These are phyloP conservation scores for Myocastor coypus DNA, from an alignment of 2,113 vertebrate genomes.

Conservation along the genomic window DNA sequence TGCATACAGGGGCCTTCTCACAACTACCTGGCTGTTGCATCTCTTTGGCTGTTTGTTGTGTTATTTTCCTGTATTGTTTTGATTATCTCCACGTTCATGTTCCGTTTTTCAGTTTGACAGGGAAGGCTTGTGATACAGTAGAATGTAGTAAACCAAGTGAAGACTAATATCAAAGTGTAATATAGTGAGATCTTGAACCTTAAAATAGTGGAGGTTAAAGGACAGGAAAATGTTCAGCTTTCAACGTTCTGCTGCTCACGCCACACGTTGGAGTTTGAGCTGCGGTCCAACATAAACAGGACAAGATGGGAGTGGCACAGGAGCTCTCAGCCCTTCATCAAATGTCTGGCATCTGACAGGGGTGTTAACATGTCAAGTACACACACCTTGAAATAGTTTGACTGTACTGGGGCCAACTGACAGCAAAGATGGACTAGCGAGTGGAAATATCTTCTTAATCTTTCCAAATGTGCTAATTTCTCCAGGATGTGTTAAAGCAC, in stretches of 20 bases:
- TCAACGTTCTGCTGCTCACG: not conserved
- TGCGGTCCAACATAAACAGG: slow-evolving; percentile 58
- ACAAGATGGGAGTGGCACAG: slow-evolving; percentile 61
- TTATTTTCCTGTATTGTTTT: not conserved
- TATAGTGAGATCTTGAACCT: slow-evolving; percentile 29
- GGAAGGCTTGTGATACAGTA: not conserved
- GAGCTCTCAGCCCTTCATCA: slow-evolving; percentile 12
- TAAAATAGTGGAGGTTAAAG: slow-evolving; percentile 41
- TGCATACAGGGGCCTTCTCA: not conserved
- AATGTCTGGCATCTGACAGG: slow-evolving; percentile 4
- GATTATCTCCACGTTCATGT: not conserved
- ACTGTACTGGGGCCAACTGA: not conserved
- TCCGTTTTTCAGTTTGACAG: not conserved
- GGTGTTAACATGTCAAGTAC: slow-evolving; percentile 35
- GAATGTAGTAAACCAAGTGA: not conserved
- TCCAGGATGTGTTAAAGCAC: not conserved
- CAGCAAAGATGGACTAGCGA: not conserved
- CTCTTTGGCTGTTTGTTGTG: not conserved
- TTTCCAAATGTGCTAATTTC: not conserved
- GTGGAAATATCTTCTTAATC: not conserved
- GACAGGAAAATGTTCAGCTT: slow-evolving; percentile 28
- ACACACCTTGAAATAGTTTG: slow-evolving; percentile 43
- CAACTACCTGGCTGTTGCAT: not conserved
- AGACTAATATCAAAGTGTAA: not conserved
- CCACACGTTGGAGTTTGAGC: not conserved